Evolutionary conservation across 2,888 invertebrate species (phyloP).

Genomic region (Chromoteleia sp.): DNA sequence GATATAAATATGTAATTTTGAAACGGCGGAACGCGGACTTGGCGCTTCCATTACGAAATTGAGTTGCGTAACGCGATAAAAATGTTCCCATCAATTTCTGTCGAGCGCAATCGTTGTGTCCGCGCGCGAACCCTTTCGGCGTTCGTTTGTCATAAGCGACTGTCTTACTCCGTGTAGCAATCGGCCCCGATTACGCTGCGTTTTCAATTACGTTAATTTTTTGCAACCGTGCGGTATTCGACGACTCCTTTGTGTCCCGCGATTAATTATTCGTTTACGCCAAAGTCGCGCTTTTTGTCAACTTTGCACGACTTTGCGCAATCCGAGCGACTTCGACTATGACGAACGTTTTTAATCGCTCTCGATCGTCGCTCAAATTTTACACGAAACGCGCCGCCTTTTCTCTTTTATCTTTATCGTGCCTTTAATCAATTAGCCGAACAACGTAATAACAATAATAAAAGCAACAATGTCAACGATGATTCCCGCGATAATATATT

Average conservation of each 20-base stretch:
- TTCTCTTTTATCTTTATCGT: conserved; percentile 23
- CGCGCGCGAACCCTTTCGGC: conserved; percentile 39
- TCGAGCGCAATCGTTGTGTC: conserved; percentile 38
- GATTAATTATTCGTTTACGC: conserved; percentile 19
- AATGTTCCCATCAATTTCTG: conserved; percentile 58
- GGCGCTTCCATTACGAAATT: conserved; percentile 29
- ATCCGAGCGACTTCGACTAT: neutral
- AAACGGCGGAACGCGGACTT: conserved; percentile 15
- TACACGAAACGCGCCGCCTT: neutral
- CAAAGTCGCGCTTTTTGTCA: conserved; percentile 8
- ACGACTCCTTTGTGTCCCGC: conserved; percentile 26
- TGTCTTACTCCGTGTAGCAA: conserved; percentile 40
- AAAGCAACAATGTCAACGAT: conserved; percentile 47
- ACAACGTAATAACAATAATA: conserved; percentile 43
- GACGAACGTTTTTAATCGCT: neutral
- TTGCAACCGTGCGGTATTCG: conserved; percentile 18
- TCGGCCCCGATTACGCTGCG: conserved; percentile 47
- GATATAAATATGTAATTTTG: conserved; percentile 43
- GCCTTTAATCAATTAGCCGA: conserved; percentile 38
- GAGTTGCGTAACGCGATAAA: conserved; percentile 45
- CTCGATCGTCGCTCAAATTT: neutral
- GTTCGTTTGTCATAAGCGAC: conserved; percentile 56
- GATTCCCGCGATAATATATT: conserved; percentile 53
- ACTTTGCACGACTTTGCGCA: neutral
- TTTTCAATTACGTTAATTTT: conserved; percentile 47